These are phyloP conservation scores for Epirrita christyi DNA, from an alignment of 2,888 invertebrate species.

Conservation along the genomic window DNA sequence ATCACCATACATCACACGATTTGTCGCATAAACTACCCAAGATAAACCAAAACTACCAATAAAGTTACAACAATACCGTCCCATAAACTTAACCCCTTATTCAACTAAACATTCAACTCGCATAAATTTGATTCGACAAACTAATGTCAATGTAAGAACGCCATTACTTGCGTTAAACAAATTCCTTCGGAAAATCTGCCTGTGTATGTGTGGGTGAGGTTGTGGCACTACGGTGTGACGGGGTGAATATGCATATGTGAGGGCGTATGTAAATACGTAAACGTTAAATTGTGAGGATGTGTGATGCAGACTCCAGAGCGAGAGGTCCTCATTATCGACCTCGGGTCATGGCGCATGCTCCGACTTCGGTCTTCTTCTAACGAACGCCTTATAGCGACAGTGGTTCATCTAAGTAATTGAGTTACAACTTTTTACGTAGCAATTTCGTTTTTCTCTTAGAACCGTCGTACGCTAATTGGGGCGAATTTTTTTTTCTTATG, in stretches of 20 bases:
- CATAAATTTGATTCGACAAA: slow-evolving; percentile 84
- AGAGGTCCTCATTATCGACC: slow-evolving; percentile 85
- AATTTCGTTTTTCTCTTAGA: slow-evolving; percentile 83
- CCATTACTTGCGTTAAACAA: slow-evolving; percentile 80
- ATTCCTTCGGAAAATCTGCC: slow-evolving; percentile 63
- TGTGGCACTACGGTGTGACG: slow-evolving; percentile 39
- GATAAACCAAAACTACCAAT: slow-evolving; percentile 54
- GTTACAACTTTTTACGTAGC: slow-evolving; percentile 84
- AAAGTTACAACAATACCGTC: slow-evolving; percentile 64
- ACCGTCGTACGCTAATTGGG: slow-evolving; percentile 80
- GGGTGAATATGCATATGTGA: slow-evolving; percentile 82
- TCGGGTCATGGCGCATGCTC: slow-evolving; percentile 85
- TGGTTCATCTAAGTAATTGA: slow-evolving; percentile 83
- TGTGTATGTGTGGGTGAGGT: slow-evolving; percentile 40
- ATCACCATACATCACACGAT: slow-evolving; percentile 53
- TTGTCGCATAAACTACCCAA: slow-evolving; percentile 53
- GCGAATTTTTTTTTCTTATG: slow-evolving; percentile 65
- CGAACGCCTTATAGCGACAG: slow-evolving; percentile 83
- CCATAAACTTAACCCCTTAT: slow-evolving; percentile 81
- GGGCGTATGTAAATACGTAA: slow-evolving; percentile 81
- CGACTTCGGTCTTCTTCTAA: slow-evolving; percentile 69
- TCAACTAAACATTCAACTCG: slow-evolving; percentile 80
- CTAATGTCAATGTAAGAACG: slow-evolving; percentile 84
- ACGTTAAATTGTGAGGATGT: slow-evolving; percentile 82
- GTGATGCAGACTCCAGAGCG: slow-evolving; percentile 79